Evolutionary conservation across 1,140 invertebrate species (phyloP).

Genomic region (Leptinotarsa undecemlineata): DNA sequence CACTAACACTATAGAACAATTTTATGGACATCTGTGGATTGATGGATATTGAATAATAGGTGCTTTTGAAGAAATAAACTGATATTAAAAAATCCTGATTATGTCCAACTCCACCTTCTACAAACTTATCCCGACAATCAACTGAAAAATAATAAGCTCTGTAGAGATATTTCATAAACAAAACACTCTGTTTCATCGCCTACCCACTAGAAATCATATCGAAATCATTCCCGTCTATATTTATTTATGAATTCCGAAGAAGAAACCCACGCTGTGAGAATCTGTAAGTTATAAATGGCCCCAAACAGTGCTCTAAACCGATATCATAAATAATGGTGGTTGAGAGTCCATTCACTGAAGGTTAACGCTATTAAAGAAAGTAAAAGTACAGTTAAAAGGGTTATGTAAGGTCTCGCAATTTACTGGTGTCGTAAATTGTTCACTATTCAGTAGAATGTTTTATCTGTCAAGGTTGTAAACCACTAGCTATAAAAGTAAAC

Average conservation of each 20-base stretch:
- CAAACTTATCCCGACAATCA: no score
- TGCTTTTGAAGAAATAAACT: no score
- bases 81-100: no score
- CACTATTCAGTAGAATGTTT: constrained; percentile 37
- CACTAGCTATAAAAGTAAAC: constrained; percentile 4
- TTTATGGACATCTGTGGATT: no score
- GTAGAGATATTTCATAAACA: background rate
- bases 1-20: no score
- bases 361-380: constrained; percentile 19
- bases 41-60: no score
- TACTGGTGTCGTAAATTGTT: constrained; percentile 42
- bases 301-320: constrained; percentile 2
- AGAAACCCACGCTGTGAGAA: constrained; percentile 10
- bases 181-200: background rate
- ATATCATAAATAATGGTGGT: constrained; percentile 21
- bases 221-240: constrained; percentile 13
- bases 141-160: background rate
- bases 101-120: no score
- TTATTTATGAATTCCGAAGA: constrained; percentile 14
- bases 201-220: background rate
- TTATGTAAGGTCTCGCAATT: constrained; percentile 17
- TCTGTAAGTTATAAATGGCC: constrained; percentile 12
- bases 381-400: constrained; percentile 21
- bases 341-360: background rate
- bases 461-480: constrained; percentile 11